phyloP scores from a whole-genome alignment of 2,113 vertebrate genomes.

The Anhinga anhinga region DNA sequence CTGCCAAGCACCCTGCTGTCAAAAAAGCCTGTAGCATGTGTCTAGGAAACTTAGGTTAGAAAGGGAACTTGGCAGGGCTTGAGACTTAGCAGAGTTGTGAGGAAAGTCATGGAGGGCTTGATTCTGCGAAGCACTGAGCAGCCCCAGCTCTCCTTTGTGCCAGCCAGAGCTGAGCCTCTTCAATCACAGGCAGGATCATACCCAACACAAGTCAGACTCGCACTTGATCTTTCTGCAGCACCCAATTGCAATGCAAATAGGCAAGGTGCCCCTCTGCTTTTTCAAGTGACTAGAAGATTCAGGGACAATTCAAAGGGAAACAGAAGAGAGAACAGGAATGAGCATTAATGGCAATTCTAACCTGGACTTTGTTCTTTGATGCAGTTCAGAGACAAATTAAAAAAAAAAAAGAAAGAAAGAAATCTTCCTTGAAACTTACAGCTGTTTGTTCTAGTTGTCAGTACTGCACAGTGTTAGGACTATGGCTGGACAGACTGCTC shows the following conservation, averaged over 20 bases:
- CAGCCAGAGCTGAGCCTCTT: background rate
- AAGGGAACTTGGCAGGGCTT: background rate
- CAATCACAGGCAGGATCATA: accelerated
- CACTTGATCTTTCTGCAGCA: background rate
- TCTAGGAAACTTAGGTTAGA: conserved; percentile 3
- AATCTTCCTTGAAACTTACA: background rate
- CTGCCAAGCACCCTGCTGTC: conserved; percentile 41
- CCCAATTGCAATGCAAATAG: background rate
- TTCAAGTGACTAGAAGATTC: background rate
- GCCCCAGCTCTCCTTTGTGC: background rate
- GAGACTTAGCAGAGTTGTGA: background rate
- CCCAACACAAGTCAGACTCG: background rate
- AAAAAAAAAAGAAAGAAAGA: background rate
- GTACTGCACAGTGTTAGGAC: background rate
- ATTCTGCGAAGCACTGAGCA: background rate
- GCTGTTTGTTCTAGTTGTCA: background rate
- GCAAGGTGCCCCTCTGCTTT: background rate
- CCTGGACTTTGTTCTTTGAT: background rate
- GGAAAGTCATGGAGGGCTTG: background rate
- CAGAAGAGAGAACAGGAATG: background rate
- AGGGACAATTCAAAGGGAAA: background rate
- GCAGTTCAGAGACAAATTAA: accelerated
- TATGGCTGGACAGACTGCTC: background rate
- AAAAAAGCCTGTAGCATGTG: conserved; percentile 40
- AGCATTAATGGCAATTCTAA: background rate